These are phyloP conservation scores for Pelochelys cantorii DNA, from an alignment of 2,797 vertebrate genomes.

Conservation along the genomic window DNA sequence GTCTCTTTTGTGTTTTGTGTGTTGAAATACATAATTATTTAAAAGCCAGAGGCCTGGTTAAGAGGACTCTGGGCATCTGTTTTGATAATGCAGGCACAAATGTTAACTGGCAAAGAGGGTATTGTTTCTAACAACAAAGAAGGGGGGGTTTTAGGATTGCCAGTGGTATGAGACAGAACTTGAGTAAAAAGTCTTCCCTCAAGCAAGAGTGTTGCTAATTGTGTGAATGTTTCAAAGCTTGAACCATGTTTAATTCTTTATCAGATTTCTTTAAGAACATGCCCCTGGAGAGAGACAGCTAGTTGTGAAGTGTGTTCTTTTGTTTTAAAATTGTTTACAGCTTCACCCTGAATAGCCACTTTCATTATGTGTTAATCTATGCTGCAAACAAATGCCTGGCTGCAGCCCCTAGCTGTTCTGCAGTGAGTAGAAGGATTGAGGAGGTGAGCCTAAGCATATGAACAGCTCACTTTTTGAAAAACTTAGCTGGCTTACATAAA, in stretches of 20 bases:
- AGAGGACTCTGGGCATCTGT: not conserved
- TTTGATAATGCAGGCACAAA: not conserved
- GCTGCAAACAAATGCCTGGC: not conserved
- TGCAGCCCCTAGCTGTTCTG: not conserved
- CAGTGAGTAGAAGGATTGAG: not conserved
- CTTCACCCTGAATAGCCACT: not conserved
- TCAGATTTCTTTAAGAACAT: not conserved
- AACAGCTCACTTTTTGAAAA: not conserved
- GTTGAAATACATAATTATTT: constrained; percentile 27
- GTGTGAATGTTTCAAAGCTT: constrained; percentile 1
- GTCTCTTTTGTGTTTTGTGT: constrained; percentile 37
- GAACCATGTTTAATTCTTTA: constrained; percentile 12
- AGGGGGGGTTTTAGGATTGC: not conserved
- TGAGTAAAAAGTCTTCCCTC: not conserved
- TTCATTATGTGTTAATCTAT: constrained; percentile 23
- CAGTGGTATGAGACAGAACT: not conserved
- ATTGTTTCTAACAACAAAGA: constrained; percentile 25
- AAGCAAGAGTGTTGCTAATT: constrained; percentile 1
- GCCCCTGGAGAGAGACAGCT: not conserved
- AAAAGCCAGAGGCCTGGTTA: constrained; percentile 20
- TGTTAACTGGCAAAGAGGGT: not conserved
- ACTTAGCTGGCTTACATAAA: not conserved
- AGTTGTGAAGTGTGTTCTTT: not conserved
- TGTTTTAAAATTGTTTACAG: constrained; percentile 20
- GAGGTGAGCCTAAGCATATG: not conserved